Percentiles rank a stretch among this genome's conserved stretches.
Evolutionary conservation across 2,113 vertebrate species (phyloP).

Genomic region (Labeo catla): DNA sequence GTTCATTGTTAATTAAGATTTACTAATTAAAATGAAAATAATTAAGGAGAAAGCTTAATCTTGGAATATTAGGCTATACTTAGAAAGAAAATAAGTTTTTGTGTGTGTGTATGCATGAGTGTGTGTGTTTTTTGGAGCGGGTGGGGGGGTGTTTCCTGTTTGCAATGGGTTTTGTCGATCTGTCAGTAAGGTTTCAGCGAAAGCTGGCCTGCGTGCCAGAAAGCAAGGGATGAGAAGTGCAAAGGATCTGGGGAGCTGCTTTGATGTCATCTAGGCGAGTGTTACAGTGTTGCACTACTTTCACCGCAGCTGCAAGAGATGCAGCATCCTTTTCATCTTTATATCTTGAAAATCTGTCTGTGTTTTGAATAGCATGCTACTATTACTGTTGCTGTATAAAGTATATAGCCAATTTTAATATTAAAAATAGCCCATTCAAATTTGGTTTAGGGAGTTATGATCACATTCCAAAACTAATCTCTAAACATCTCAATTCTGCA

Average conservation of each 20-base stretch:
- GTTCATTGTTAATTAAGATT: conserved; percentile 99
- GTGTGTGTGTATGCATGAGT: conserved; percentile 11
- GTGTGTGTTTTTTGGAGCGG: conserved; percentile 27
- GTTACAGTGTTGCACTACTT: conserved; percentile 77
- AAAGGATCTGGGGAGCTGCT: conserved; percentile 71
- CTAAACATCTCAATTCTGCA: not conserved
- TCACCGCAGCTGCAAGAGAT: conserved; percentile 72
- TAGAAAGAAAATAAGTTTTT: conserved; percentile 88
- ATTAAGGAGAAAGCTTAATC: conserved; percentile 93
- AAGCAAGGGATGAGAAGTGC: conserved; percentile 15
- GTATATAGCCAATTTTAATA: not conserved
- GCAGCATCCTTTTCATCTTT: conserved; percentile 73
- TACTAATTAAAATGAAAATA: conserved; percentile 99
- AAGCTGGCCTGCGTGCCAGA: conserved; percentile 72
- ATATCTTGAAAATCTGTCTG: conserved; percentile 64
- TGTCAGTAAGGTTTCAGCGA: conserved; percentile 73
- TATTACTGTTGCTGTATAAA: not conserved
- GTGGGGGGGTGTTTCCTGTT: conserved; percentile 73
- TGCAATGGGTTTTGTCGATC: conserved; percentile 72
- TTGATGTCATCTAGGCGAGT: conserved; percentile 80
- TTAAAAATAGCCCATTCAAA: not conserved
- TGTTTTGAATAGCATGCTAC: not conserved
- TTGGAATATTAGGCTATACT: conserved; percentile 88
- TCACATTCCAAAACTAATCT: not conserved
- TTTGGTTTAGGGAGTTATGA: not conserved